Evolutionary conservation across 2,888 invertebrate species (phyloP).

Genomic region (Cantharis lateralis): DNA sequence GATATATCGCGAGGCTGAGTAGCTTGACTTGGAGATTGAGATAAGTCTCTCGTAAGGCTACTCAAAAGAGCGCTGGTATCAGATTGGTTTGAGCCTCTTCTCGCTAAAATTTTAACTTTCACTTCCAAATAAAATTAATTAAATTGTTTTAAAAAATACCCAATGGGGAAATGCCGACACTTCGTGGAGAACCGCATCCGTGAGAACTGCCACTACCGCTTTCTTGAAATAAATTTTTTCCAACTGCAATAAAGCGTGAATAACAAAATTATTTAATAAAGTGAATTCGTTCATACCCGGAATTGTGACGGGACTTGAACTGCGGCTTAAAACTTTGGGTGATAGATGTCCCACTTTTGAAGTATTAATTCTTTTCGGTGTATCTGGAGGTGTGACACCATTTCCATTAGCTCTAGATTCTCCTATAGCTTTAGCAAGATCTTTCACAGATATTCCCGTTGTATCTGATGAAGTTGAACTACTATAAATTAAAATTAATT

Average conservation of each 20-base stretch:
- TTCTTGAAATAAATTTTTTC: slow-evolving; percentile 48
- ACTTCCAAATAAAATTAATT: background rate
- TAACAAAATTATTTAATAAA: background rate
- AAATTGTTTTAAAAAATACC: slow-evolving; percentile 48
- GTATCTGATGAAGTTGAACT: slow-evolving; percentile 61
- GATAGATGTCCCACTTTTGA: slow-evolving; percentile 56
- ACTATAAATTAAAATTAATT: slow-evolving; percentile 45
- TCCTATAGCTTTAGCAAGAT: slow-evolving; percentile 73
- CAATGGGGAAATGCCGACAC: slow-evolving; percentile 62
- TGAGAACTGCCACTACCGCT: slow-evolving; percentile 62
- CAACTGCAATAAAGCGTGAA: slow-evolving; percentile 9
- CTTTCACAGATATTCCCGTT: slow-evolving; percentile 71
- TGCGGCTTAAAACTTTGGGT: slow-evolving; percentile 59
- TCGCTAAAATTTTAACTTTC: slow-evolving; percentile 52
- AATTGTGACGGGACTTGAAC: slow-evolving; percentile 66
- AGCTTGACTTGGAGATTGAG: slow-evolving; percentile 62
- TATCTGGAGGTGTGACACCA: slow-evolving; percentile 72
- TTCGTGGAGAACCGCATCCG: slow-evolving; percentile 60
- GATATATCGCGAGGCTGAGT: slow-evolving; percentile 59
- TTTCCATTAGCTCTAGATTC: slow-evolving; percentile 81
- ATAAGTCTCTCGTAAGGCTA: slow-evolving; percentile 65
- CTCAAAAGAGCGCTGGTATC: slow-evolving; percentile 67
- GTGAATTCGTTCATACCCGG: slow-evolving; percentile 55
- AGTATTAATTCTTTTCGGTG: slow-evolving; percentile 63
- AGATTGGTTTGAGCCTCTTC: slow-evolving; percentile 62